Evolutionary conservation across 2,888 invertebrate species (phyloP), one percentile per base, ranked within the genome.

Genomic region (Tetranychus piercei): DNA sequence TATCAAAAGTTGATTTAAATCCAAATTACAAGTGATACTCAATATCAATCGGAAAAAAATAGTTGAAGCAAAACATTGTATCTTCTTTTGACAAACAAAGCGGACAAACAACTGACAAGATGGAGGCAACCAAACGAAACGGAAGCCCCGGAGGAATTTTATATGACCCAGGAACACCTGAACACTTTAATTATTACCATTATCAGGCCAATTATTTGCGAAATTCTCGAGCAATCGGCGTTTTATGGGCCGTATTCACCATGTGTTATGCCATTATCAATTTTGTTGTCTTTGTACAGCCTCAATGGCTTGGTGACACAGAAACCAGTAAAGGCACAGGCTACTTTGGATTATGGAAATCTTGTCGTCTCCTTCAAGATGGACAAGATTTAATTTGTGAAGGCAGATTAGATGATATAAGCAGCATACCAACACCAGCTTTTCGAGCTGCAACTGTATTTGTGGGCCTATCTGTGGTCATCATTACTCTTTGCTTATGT

Each of bases 221-320:
- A 44, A 83, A 85, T 80, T 83, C 83, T 72, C 79, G 83, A 75
- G 95, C 95, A 73, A 92, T 97, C 78, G 94, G 94, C 74, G 94
- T 96, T 77, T 86, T 96, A 79, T 97, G 97, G 97, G 95, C 91
- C 77, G 91, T 97, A 81, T 95, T 97, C 84, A 92, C 94, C 79
- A 91, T 96, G 82, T 95, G 95, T 84, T 95, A 93, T 83, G 92
- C 93, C 78, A 94, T 97, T 81, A 93, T 99, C 81, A 90, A 90
- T 80, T 89, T 92, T 79, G 93, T 97, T 55, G 91, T 94, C 6
- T 94, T 97, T 83, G 89, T 96, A 76, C 95, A 95, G 77, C 94
- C 80, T 77, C 90, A 94, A 84, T 91, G 93, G 93, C 87, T 92
- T 77, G 91, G 91, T 15, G 90, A 90, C 83, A 81, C 82, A 0